Evolutionary conservation across 2,113 vertebrate species (phyloP).

Genomic region (Opisthocomus hoazin): DNA sequence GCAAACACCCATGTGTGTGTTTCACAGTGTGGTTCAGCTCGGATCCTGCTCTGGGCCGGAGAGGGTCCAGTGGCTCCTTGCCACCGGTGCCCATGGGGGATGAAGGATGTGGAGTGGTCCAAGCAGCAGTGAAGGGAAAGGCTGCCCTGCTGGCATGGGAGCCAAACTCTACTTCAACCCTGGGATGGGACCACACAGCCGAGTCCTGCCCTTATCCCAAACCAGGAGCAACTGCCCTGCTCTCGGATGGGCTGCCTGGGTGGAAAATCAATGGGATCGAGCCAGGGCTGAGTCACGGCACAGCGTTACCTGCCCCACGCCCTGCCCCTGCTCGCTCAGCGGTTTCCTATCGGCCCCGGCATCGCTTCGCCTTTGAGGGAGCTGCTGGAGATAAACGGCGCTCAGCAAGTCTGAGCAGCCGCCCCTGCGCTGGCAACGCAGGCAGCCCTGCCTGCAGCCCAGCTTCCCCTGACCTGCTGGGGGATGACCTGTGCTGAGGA

Average conservation of each 20-base stretch:
- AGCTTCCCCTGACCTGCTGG: not conserved
- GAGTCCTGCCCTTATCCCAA: not conserved
- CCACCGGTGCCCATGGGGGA: rapidly evolving
- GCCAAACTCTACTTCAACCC: not conserved
- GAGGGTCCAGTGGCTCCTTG: not conserved
- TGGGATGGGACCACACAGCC: rapidly evolving
- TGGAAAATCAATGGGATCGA: not conserved
- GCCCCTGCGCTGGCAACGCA: rapidly evolving
- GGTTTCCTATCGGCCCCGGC: not conserved
- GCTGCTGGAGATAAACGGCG: not conserved
- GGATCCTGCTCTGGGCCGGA: rapidly evolving
- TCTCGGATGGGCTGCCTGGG: not conserved
- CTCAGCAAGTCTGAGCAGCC: not conserved
- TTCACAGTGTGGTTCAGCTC: not conserved
- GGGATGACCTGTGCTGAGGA: not conserved
- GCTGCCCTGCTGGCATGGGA: rapidly evolving
- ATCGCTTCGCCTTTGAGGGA: not conserved
- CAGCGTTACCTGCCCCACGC: not conserved
- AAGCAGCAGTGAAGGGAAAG: rapidly evolving
- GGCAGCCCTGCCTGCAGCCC: not conserved
- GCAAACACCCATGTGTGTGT: not conserved
- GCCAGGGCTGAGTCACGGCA: not conserved
- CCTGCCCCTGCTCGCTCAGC: not conserved
- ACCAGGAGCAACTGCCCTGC: not conserved
- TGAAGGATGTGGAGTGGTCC: not conserved